Conservation (phyloP, 1,140 invertebrate species). For the Cardiocondyla obscurior region DNA sequence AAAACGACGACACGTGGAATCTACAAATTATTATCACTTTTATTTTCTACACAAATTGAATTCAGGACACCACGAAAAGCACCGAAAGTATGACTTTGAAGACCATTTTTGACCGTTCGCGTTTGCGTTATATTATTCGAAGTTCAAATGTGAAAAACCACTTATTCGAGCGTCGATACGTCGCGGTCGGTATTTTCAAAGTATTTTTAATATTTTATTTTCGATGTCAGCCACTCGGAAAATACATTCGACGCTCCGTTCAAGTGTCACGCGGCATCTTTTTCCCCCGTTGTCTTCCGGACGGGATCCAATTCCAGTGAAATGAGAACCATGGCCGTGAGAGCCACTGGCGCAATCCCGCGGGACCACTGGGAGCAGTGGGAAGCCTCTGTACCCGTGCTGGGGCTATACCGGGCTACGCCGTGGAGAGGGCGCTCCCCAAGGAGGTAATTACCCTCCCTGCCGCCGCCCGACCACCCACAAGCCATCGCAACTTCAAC, state of each 20-base stretch:
- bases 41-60: background rate
- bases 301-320: constrained; percentile 71
- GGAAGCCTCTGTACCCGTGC: constrained; percentile 78
- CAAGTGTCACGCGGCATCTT: constrained; percentile 4
- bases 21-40: background rate
- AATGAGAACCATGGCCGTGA: constrained; percentile 79
- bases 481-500: constrained; percentile 81
- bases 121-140: background rate
- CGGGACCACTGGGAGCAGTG: constrained; percentile 78
- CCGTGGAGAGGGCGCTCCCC: constrained; percentile 75
- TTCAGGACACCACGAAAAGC: background rate
- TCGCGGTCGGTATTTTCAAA: background rate
- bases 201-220: background rate
- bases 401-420: constrained; percentile 74
- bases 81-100: background rate
- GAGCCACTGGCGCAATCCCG: constrained; percentile 77
- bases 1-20: background rate
- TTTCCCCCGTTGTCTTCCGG: background rate
- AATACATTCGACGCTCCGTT: background rate
- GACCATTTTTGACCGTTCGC: background rate
- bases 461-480: constrained; percentile 73
- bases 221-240: background rate
- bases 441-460: constrained; percentile 82
- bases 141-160: background rate
- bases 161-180: background rate